Percentiles rank a stretch among this genome's conserved stretches.
Evolutionary conservation across 2,888 invertebrate genomes (phyloP).

Genomic region (Chirona hameri): DNA sequence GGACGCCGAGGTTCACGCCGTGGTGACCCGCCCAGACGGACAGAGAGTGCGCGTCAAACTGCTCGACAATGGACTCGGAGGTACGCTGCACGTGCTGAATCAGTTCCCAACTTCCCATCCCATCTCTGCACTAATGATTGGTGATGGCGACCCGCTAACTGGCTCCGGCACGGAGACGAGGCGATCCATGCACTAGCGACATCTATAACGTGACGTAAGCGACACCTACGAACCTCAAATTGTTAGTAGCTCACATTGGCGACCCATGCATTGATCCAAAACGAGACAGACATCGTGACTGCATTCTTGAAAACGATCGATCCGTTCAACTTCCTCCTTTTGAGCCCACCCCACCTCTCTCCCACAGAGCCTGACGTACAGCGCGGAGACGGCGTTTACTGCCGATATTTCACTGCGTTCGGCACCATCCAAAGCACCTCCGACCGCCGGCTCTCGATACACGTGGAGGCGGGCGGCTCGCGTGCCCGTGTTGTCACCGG

Average conservation of each 20-base stretch:
- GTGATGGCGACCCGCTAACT: too few species aligned
- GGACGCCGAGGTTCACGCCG: conserved; percentile 57
- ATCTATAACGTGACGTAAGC: too few species aligned
- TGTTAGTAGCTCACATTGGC: too few species aligned
- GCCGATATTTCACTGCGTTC: conserved; percentile 55
- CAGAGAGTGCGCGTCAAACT: conserved; percentile 48
- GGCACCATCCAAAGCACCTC: conserved; percentile 34
- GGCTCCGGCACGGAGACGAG: too few species aligned
- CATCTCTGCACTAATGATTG: too few species aligned
- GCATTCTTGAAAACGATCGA: too few species aligned
- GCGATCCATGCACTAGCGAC: too few species aligned
- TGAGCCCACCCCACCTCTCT: too few species aligned
- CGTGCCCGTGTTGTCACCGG: conserved; percentile 36
- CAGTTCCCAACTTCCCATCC: not conserved
- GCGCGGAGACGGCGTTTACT: conserved; percentile 62
- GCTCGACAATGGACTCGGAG: conserved; percentile 58
- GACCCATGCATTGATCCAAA: too few species aligned
- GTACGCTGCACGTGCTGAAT: conserved; percentile 40
- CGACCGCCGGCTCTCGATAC: conserved; percentile 42
- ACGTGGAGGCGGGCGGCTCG: conserved; percentile 36
- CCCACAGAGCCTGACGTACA: conserved; percentile 59
- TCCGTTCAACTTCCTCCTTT: too few species aligned
- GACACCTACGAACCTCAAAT: too few species aligned
- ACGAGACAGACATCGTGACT: too few species aligned
- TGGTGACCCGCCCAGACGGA: conserved; percentile 45